Base-by-base conservation (phyloP, 23 tunicate species). In the Ciona savignyi region DNA sequence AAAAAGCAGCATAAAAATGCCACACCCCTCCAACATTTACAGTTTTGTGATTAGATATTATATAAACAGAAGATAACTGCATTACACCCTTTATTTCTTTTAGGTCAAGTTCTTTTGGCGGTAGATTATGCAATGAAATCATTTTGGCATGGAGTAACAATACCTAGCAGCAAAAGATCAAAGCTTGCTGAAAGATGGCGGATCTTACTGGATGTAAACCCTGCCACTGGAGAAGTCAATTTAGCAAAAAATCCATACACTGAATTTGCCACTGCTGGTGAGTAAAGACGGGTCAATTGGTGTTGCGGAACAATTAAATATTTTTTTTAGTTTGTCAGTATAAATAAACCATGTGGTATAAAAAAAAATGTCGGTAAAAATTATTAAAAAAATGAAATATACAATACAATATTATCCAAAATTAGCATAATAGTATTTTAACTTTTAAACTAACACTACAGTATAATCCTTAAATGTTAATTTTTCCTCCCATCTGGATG, bases 101-200 rank as follows among this genome's bases (percentile, higher is more conserved):
- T 65, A 90, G 97, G 97, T 35, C 90, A 90, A 35, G 68, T 84
- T 30, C 34, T 90, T 25, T 64, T 79, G 9, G 70, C 82, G 11
- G 81, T 90, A 23, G 97, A 90, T 51, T 90, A 90, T 64, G 84
- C 83, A 21, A 78, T 90, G 90, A 90, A 90, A 66, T 78, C 86
- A 2, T 61, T 90, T 2, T 90, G 97, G 97, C 97, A 90, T 63
- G 97, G 97, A 34, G 88, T 75, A 4, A 32, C 61, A 23, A 82
- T 90, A 25, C 34, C 85, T 2, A 85, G 62, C 24, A 75, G 77
- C 34, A 83, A 62, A 33, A 60, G 97, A 29, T 9, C 74, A 4
- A 74, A 74, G 48, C 63, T 90, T 30, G 70, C 85, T 3, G 97
- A 90, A 66, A 68, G 89, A 49, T 90, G 97, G 97, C 32, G 89